Evolutionary conservation across 2,888 invertebrate species (phyloP).

Genomic region (Nomada fucata): DNA sequence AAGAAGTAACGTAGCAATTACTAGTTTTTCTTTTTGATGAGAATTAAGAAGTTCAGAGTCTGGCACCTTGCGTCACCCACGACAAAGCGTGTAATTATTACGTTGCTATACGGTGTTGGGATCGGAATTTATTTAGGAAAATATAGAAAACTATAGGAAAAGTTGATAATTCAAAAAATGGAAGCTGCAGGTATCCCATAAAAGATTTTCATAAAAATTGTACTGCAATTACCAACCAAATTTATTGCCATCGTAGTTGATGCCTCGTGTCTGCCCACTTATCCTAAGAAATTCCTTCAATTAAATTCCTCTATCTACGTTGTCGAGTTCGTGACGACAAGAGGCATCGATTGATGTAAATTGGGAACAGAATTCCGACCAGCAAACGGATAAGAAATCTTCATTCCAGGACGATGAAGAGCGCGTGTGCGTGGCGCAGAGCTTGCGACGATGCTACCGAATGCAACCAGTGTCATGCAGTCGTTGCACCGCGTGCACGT

Average conservation of each 20-base stretch:
- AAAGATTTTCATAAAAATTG: no score
- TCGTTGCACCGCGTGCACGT: conserved; percentile 58
- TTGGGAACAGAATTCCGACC: conserved; percentile 21
- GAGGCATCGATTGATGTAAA: conserved; percentile 40
- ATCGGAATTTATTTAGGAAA: no score
- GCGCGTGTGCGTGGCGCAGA: conserved; percentile 71
- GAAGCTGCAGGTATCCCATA: no score
- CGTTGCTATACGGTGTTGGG: no score
- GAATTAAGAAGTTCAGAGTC: conserved; percentile 1
- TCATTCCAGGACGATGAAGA: conserved; percentile 58
- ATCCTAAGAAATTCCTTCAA: background rate
- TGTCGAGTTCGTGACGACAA: conserved; percentile 11
- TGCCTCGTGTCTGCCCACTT: background rate
- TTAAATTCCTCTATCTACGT: background rate
- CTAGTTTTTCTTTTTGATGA: background rate
- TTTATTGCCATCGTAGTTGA: no score
- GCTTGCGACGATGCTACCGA: conserved; percentile 57
- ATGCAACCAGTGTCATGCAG: conserved; percentile 73
- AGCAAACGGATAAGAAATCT: conserved; percentile 41
- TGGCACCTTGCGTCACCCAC: background rate
- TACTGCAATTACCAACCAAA: no score
- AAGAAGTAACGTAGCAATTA: conserved; percentile 31
- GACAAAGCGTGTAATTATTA: no score
- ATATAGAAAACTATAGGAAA: no score
- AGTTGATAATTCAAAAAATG: no score